Conservation (phyloP, 2,888 invertebrate genomes). For the Dolichomitus sp. region DNA sequence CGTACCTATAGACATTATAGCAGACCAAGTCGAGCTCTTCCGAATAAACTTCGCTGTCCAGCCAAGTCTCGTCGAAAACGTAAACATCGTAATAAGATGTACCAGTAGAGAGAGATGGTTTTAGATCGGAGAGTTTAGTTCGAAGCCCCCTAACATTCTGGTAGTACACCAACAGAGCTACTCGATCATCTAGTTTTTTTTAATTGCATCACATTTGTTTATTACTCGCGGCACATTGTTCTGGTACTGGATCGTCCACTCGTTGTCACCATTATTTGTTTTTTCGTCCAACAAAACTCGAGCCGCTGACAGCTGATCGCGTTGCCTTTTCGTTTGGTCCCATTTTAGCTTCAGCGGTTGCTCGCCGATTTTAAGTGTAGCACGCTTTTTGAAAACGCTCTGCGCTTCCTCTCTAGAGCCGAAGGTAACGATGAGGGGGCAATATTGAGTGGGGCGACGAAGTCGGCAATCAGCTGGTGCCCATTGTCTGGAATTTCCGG, state of each 20-base stretch:
- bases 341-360: neutral
- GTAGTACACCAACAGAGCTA: neutral
- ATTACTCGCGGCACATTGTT: neutral
- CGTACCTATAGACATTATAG: neutral
- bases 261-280: neutral
- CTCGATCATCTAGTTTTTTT: neutral
- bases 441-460: neutral
- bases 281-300: neutral
- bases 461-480: neutral
- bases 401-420: neutral
- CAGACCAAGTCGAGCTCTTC: neutral
- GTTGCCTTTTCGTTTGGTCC: neutral
- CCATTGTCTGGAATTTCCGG: neutral
- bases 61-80: neutral
- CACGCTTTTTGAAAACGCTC: neutral
- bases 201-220: neutral
- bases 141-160: neutral
- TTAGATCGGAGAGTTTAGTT: neutral
- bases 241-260: neutral
- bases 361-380: neutral
- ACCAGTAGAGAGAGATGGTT: neutral
- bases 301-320: neutral
- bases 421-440: neutral
- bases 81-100: neutral
- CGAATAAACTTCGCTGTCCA: neutral